Base-by-base conservation (phyloP, 2,888 invertebrate genomes). In the Melanchra persicariae region DNA sequence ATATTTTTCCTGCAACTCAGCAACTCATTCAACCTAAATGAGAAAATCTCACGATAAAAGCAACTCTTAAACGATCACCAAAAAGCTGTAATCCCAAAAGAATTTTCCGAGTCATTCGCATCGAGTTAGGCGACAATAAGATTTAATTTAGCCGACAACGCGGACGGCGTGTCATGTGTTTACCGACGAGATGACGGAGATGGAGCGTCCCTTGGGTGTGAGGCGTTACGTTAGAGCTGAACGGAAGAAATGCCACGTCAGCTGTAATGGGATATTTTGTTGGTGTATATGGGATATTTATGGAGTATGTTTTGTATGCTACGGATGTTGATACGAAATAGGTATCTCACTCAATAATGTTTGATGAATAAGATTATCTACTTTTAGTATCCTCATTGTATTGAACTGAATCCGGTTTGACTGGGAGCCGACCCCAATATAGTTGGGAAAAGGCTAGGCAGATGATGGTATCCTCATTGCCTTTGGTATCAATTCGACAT, bases 61-160 rank as follows among this genome's bases (percentile, higher is more conserved):
- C 57, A 54, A 65, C 26, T 59, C 69, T 45, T 49, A 57, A 65
- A 45, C 64, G 62, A 64, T 62, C 58, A 64, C 67, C 60, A 54
- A 58, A 70, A 78, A 63, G 81, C 63, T 52, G 59, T 70, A 77
- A 75, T 83, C 78, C 76, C 74, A 66, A 71, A 55, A 77, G 79
- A 69, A 62, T 84, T 84, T 80, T 78, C 81, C 86, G 61, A 88
- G 90, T 93, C 93, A 92, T 88, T 85, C 84, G 76, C 79, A 78
- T 76, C 87, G 85, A 87, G 87, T 90, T 87, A 84, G 60, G 58
- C 86, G 76, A 92, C 92, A 92, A 93, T 89, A 85, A 86, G 88
- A 86, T 91, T 91, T 93, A 92, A 93, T 93, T 91, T 86, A 86
- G 82, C 81, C 87, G 82, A 91, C 89, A 88, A 88, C 85, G 79